phyloP scores from a whole-genome alignment of 2,888 invertebrate species.

The Ommatoiulus sabulosus region DNA sequence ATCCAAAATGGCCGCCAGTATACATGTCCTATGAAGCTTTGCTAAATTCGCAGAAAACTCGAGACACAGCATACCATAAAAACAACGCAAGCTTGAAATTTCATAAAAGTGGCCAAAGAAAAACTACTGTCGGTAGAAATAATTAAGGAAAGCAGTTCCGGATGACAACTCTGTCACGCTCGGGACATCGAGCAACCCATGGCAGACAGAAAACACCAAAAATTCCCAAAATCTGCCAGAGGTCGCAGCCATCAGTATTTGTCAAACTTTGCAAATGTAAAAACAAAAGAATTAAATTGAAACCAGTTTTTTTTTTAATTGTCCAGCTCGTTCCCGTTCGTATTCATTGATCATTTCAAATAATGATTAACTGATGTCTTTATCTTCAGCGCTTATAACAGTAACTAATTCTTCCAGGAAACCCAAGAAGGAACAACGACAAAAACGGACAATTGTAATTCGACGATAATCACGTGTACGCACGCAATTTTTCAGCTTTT shows the following conservation, averaged over 20 bases:
- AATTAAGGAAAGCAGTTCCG: slow-evolving; percentile 9
- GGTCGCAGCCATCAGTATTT: neutral
- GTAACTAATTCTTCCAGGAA: neutral
- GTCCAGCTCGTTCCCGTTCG: neutral
- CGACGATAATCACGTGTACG: neutral
- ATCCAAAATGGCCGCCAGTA: neutral
- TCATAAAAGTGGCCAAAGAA: neutral
- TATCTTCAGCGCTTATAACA: neutral
- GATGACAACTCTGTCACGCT: slow-evolving; percentile 24
- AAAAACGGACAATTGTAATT: neutral
- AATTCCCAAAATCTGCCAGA: neutral
- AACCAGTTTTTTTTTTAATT: neutral
- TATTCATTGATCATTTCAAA: neutral
- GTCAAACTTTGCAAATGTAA: neutral
- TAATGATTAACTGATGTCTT: neutral
- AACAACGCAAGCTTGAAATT: slow-evolving; percentile 1
- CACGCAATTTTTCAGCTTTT: neutral
- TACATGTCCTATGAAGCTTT: neutral
- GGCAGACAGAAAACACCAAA: neutral
- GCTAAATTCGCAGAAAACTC: neutral
- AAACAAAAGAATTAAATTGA: neutral
- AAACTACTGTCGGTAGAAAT: neutral
- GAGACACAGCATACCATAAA: slow-evolving; percentile 23
- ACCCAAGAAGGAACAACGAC: neutral
- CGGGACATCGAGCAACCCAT: neutral